Base-by-base conservation (phyloP, 2,113 vertebrate genomes). In the Glaucomys volans region DNA sequence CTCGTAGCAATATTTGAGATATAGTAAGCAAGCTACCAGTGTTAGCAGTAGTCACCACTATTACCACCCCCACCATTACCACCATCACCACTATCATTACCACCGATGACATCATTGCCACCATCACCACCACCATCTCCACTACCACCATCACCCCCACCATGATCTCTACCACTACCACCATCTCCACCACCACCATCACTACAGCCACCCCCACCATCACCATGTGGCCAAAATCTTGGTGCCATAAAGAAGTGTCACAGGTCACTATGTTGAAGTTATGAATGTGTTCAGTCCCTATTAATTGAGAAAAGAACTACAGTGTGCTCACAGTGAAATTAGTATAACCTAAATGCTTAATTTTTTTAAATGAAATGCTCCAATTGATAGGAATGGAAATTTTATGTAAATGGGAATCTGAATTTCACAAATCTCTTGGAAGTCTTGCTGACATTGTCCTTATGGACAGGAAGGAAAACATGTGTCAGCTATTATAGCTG, bases 301-400 rank as follows among this genome's bases (percentile, higher is more conserved):
- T 71, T 88, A 85, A 80, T 9, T 86, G 44, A 76, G 74, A 96
- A 75, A 77, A 93, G 4, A 72, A 92, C 11, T 77, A 67, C 92
- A 52, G 35, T 85, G 16, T 80, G 47, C 42, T 89, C 37, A 81
- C 17, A 24, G 42, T 52, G 74, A 95, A 85, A 84, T 30, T 30
- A 47, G 4, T 50, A 20, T 54, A 13, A 40, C 6, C 9, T 47
- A 47, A 87, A 72, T 54, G 89, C 42, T 84, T 85, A 17, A 74
- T 79, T 66, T 62, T 87, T 87, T 95, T 50, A 81, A 52, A 71
- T 52, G 47, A 92, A 75, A 5, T 59, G 40, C 22, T 90, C 69
- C 52, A 47, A 87, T 82, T 37, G 59, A 54, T 81, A 32, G 14
- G 32, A 52, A 75, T 85, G 77, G 22, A 84, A 96, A 67, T 79